These are phyloP conservation scores for Mnemiopsis leidyi DNA, from an alignment of 37 sponge, comb jelly and placozoan species.

Conservation along the genomic window DNA sequence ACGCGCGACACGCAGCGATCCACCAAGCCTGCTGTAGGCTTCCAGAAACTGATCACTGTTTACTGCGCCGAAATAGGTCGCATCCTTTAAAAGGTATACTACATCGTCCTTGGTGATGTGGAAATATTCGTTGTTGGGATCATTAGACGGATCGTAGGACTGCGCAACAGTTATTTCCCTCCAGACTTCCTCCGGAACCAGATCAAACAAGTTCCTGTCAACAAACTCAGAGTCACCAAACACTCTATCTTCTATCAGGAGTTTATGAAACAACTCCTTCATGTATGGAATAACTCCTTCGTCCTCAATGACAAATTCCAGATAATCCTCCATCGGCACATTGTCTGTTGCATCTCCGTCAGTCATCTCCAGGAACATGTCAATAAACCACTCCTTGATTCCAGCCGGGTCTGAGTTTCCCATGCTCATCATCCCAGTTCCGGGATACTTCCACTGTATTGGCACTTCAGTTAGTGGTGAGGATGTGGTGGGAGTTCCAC, in stretches of 20 bases:
- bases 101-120: conserved; percentile 5
- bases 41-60: not conserved
- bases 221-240: conserved; percentile 2
- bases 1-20: not conserved
- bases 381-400: not conserved
- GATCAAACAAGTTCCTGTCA: not conserved
- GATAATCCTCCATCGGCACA: conserved; percentile 7
- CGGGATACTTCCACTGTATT: conserved; percentile 67
- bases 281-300: conserved; percentile 8
- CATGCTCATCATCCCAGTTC: conserved; percentile 66
- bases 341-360: not conserved
- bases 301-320: not conserved
- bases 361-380: not conserved
- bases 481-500: not conserved
- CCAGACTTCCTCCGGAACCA: not conserved
- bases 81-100: not conserved
- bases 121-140: not conserved
- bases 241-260: not conserved
- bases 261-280: not conserved
- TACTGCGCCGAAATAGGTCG: not conserved
- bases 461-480: not conserved
- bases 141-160: conserved; percentile 47
- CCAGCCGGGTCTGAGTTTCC: conserved; percentile 63
- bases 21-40: not conserved
- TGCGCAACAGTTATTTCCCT: not conserved